phyloP scores from a whole-genome alignment of 1,140 invertebrate genomes.

The Caenorhabditis briggsae region DNA sequence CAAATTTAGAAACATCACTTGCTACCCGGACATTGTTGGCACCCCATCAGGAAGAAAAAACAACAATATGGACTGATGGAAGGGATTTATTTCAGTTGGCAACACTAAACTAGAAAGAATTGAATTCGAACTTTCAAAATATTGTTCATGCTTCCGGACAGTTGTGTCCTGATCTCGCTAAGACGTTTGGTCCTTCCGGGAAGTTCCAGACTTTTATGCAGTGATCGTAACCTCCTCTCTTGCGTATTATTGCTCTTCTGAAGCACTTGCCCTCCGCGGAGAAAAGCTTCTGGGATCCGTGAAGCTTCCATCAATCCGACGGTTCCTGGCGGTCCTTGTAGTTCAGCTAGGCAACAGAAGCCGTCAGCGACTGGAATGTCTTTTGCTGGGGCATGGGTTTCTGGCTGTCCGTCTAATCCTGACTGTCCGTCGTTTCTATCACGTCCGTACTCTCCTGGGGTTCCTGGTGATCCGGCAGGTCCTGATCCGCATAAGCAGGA shows the following conservation, averaged over 20 bases:
- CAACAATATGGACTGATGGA: neutral
- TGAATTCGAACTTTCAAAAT: too few relatives aligned
- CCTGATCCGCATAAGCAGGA: constrained; percentile 57
- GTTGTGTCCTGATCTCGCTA: too few relatives aligned
- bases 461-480: constrained; percentile 59
- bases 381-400: constrained; percentile 54
- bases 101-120: neutral
- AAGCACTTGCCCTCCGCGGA: too few relatives aligned
- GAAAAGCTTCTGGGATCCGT: constrained; percentile 63
- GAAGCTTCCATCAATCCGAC: constrained; percentile 62
- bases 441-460: constrained; percentile 62
- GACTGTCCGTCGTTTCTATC: constrained; percentile 64
- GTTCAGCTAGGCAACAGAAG: constrained; percentile 68
- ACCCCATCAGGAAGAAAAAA: neutral
- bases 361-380: constrained; percentile 57
- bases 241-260: too few relatives aligned
- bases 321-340: constrained; percentile 64
- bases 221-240: too few relatives aligned
- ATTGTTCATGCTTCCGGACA: too few relatives aligned
- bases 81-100: neutral
- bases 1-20: constrained; percentile 25
- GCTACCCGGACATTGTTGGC: constrained; percentile 24
- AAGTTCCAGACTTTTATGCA: too few relatives aligned
- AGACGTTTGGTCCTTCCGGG: too few relatives aligned
- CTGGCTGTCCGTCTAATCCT: constrained; percentile 60